Evolutionary conservation across 1,140 invertebrate species (phyloP).

Genomic region (Phymastichus coffea): DNA sequence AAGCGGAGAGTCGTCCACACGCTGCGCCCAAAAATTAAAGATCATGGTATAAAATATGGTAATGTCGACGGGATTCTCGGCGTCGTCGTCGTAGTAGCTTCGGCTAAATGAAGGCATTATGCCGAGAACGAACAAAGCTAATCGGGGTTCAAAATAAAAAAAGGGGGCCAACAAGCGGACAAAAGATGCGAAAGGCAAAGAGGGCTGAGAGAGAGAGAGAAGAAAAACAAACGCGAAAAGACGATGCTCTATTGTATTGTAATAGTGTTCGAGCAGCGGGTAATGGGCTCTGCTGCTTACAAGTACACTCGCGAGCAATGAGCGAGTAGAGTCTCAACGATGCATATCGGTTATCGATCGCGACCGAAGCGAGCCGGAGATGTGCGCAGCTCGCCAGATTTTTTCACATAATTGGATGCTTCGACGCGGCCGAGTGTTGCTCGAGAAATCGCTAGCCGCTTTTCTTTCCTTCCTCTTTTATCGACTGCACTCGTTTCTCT

Average conservation of each 20-base stretch:
- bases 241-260: conserved; percentile 44
- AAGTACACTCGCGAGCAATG: too few species aligned
- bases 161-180: not conserved
- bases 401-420: too few species aligned
- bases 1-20: too few species aligned
- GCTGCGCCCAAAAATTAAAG: conserved; percentile 5
- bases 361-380: too few species aligned
- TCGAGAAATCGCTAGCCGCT: too few species aligned
- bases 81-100: not conserved
- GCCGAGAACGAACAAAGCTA: not conserved
- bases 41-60: not conserved
- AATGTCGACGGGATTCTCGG: too few species aligned
- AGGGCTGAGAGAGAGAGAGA: not conserved
- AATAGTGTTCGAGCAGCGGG: conserved; percentile 43
- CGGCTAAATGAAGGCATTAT: conserved; percentile 17
- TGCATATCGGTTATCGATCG: too few species aligned
- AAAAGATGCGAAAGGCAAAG: not conserved
- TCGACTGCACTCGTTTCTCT: too few species aligned
- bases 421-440: too few species aligned
- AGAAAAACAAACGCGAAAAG: not conserved
- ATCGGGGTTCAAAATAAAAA: conserved; percentile 14
- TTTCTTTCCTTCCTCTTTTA: too few species aligned
- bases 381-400: too few species aligned
- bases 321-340: too few species aligned
- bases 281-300: conserved; percentile 45